phyloP scores from a whole-genome alignment of 1,140 invertebrate species.

The Neodiprion pinetum region DNA sequence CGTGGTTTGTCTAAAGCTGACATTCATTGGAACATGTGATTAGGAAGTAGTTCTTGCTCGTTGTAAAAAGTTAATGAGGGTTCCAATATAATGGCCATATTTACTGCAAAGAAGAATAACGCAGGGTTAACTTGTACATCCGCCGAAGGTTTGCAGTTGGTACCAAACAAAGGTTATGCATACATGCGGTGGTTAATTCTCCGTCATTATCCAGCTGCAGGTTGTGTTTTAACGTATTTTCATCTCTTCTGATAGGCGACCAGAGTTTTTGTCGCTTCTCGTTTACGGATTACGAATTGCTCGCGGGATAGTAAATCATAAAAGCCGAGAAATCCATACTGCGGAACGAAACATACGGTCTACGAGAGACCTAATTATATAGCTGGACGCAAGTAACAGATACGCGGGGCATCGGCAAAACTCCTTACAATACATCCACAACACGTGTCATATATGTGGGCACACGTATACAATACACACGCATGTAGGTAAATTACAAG shows the following conservation, averaged over 20 bases:
- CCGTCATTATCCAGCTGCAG: too few relatives aligned
- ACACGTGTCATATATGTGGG: neutral
- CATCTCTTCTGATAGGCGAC: neutral
- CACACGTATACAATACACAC: neutral
- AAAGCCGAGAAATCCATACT: neutral
- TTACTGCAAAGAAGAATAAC: too few relatives aligned
- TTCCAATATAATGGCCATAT: too few relatives aligned
- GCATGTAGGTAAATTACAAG: neutral
- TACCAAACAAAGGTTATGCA: too few relatives aligned
- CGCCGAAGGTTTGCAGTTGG: too few relatives aligned
- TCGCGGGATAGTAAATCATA: neutral
- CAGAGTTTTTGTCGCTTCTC: neutral
- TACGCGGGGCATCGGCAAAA: neutral
- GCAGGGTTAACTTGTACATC: too few relatives aligned
- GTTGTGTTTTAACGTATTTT: neutral
- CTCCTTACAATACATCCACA: too few relatives aligned
- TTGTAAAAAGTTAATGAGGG: too few relatives aligned
- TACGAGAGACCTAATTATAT: neutral
- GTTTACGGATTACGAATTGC: neutral
- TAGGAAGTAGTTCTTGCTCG: too few relatives aligned
- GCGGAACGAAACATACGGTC: slow-evolving; percentile 1
- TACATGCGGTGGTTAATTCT: too few relatives aligned
- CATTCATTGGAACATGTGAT: too few relatives aligned
- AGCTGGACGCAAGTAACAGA: neutral
- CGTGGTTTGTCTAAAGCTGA: too few relatives aligned